Percentiles rank a stretch among this genome's conserved stretches.
Evolutionary conservation across 2,113 vertebrate genomes (phyloP).

Genomic region (Mirza zaza): DNA sequence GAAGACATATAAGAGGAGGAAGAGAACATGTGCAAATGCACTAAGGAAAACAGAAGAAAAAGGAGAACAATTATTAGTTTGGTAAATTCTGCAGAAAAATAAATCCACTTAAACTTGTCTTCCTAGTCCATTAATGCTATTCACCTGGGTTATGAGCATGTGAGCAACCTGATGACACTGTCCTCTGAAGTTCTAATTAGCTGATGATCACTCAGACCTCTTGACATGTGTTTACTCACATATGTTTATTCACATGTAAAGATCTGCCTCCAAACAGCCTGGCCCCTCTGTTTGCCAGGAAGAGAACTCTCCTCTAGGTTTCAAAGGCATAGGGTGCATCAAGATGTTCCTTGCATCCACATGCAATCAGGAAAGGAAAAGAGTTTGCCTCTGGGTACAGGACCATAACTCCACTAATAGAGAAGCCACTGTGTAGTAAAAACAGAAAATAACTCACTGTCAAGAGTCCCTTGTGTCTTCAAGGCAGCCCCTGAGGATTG

Average conservation of each 20-base stretch:
- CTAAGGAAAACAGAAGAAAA: neutral
- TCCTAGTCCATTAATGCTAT: neutral
- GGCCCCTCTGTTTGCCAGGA: neutral
- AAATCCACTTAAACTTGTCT: neutral
- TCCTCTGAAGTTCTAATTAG: neutral
- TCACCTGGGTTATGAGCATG: neutral
- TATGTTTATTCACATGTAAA: neutral
- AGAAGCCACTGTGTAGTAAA: neutral
- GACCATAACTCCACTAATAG: neutral
- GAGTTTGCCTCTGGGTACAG: neutral
- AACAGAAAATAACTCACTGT: neutral
- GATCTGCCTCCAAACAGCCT: neutral
- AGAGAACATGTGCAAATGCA: neutral
- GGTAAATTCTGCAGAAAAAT: neutral
- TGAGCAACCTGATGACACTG: neutral
- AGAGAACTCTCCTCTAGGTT: neutral
- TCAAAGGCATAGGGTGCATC: neutral
- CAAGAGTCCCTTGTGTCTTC: neutral
- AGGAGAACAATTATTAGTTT: neutral
- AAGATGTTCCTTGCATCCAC: neutral
- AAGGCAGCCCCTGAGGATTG: neutral
- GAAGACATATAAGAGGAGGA: neutral
- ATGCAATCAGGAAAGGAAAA: neutral
- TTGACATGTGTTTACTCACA: neutral
- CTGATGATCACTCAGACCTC: neutral